Conservation (phyloP, 2,888 invertebrate species). For the Monopis laevigella region DNA sequence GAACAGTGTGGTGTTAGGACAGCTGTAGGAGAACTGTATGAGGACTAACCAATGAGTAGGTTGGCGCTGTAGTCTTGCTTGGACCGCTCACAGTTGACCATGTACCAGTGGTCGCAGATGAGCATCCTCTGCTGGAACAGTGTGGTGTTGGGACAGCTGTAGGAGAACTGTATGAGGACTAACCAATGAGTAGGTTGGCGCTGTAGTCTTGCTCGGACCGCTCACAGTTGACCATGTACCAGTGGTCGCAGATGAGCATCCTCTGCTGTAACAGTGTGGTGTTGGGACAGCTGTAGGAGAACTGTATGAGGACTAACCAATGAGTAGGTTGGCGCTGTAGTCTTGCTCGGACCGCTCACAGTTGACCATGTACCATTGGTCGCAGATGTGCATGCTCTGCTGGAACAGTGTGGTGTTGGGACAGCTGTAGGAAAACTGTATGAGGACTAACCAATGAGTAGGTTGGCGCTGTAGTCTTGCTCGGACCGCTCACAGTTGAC, state of each 20-base stretch:
- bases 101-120: conserved; percentile 84
- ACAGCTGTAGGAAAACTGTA: conserved; percentile 79
- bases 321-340: conserved; percentile 75
- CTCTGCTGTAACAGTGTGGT: conserved; percentile 83
- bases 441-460: conserved; percentile 69
- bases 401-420: conserved; percentile 84
- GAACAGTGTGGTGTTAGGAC: conserved; percentile 82
- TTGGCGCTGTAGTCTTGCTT: conserved; percentile 76
- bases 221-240: conserved; percentile 85
- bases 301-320: conserved; percentile 70
- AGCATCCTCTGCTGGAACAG: conserved; percentile 84
- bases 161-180: conserved; percentile 71
- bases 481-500: conserved; percentile 79
- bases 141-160: conserved; percentile 81
- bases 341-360: conserved; percentile 75
- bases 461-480: conserved; percentile 73
- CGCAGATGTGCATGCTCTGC: conserved; percentile 82
- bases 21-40: conserved; percentile 78
- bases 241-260: conserved; percentile 84
- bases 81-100: conserved; percentile 80
- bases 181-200: conserved; percentile 77
- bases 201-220: conserved; percentile 73
- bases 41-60: conserved; percentile 70
- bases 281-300: conserved; percentile 81
- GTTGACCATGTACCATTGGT: conserved; percentile 86